A percentile compares a stretch with the other conserved stretches of the same genome.
Conservation (phyloP, 2,113 vertebrate species). For the Picathartes gymnocephalus region DNA sequence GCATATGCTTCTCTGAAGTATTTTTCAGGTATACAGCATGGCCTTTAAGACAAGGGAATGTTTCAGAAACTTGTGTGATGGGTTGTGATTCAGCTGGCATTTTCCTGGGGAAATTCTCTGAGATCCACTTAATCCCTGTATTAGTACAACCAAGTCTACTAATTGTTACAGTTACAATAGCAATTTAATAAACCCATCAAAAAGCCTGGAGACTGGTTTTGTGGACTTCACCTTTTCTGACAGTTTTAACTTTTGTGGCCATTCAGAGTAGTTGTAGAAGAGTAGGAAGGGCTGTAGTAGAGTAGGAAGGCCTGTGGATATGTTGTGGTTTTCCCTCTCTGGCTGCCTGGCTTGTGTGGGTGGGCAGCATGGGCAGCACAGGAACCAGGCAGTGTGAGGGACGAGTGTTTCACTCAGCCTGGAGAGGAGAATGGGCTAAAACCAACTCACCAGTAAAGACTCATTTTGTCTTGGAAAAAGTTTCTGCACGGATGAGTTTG, state of each 20-base stretch:
- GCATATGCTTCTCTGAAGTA: neutral
- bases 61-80: neutral
- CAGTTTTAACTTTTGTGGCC: neutral
- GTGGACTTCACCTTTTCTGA: neutral
- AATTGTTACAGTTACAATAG: neutral
- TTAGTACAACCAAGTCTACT: neutral
- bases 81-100: neutral
- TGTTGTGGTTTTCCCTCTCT: neutral
- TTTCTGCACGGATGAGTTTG: neutral
- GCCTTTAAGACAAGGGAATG: neutral
- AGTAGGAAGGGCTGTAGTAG: no score
- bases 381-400: neutral
- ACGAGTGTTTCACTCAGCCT: neutral
- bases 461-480: neutral
- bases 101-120: neutral
- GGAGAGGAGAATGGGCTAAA: neutral
- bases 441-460: neutral
- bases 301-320: neutral
- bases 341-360: fast-evolving
- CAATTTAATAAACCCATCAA: neutral
- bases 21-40: neutral
- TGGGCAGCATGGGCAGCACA: neutral
- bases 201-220: neutral
- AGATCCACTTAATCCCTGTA: neutral
- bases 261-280: neutral